These are phyloP conservation scores for Meandrina meandrites DNA, from an alignment of 92 coral and sea anemone species.

Conservation along the genomic window DNA sequence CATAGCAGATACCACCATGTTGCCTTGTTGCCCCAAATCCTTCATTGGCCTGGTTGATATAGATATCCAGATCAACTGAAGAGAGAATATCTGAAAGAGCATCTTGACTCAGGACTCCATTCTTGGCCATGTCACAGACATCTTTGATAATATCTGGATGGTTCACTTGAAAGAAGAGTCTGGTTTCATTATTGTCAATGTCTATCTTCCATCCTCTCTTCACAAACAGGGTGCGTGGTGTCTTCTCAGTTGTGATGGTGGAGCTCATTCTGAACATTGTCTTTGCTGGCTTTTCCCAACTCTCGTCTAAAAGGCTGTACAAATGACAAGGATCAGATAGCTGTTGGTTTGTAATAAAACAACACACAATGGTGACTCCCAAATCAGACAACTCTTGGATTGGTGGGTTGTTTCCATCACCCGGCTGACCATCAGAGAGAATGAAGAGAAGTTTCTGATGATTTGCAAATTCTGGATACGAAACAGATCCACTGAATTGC, in stretches of 20 bases:
- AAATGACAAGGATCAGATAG: conserved; percentile 26
- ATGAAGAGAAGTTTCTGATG: conserved; percentile 56
- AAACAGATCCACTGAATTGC: conserved; percentile 32
- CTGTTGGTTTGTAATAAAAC: conserved; percentile 37
- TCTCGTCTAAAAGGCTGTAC: conserved; percentile 9
- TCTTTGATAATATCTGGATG: conserved; percentile 56
- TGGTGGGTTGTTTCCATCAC: conserved; percentile 33
- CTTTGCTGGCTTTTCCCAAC: conserved; percentile 53
- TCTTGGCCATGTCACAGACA: conserved; percentile 47
- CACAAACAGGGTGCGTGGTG: conserved; percentile 59
- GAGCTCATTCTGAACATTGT: conserved; percentile 55
- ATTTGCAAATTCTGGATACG: not conserved
- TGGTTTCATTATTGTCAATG: conserved; percentile 53
- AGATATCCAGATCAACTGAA: conserved; percentile 54
- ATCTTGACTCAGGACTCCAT: conserved; percentile 48
- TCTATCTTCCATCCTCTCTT: conserved; percentile 58
- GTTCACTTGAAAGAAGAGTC: conserved; percentile 57
- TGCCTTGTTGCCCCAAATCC: conserved; percentile 32
- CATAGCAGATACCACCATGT: conserved; percentile 49
- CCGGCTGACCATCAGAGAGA: conserved; percentile 61
- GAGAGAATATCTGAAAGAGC: conserved; percentile 50
- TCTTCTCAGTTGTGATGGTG: conserved; percentile 31
- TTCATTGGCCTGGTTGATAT: conserved; percentile 52
- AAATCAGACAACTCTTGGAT: not conserved
- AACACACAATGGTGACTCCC: conserved; percentile 53